Conservation (phyloP, 2,888 invertebrate species). For the Pemphredon lugubris region DNA sequence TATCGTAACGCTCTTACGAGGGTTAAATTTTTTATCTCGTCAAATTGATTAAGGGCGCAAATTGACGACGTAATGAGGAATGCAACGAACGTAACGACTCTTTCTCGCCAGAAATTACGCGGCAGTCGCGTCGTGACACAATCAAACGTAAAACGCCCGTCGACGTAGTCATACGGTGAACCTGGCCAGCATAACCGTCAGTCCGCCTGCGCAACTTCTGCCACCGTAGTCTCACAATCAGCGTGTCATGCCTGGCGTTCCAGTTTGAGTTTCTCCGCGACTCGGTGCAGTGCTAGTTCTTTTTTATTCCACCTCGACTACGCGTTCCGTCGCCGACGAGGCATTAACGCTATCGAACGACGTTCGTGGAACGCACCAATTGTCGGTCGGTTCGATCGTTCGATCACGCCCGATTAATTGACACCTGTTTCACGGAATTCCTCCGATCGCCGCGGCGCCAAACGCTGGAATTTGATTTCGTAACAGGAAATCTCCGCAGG, state of each 20-base stretch:
- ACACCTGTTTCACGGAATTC: no score
- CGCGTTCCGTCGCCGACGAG: not conserved
- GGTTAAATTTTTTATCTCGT: no score
- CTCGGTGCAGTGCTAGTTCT: conserved; percentile 29
- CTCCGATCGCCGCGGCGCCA: no score
- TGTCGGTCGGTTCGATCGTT: no score
- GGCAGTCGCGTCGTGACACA: conserved; percentile 15
- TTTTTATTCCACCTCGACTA: not conserved
- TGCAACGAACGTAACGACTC: not conserved
- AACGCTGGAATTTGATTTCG: no score
- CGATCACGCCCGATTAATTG: no score
- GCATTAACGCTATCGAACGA: not conserved
- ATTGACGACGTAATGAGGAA: not conserved
- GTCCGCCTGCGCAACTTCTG: conserved; percentile 60
- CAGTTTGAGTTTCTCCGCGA: conserved; percentile 73
- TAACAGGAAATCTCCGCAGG: no score
- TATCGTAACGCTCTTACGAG: no score
- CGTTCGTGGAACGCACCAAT: not conserved
- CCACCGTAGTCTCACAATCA: conserved; percentile 41
- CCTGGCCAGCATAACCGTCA: conserved; percentile 28
- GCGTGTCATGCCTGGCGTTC: conserved; percentile 73
- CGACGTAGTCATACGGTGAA: conserved; percentile 27
- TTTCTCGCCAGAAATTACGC: conserved; percentile 10
- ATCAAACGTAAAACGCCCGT: conserved; percentile 18
- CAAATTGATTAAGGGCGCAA: not conserved